Base-by-base conservation (phyloP, 2,888 invertebrate species). In the Hypolimnas misippus region DNA sequence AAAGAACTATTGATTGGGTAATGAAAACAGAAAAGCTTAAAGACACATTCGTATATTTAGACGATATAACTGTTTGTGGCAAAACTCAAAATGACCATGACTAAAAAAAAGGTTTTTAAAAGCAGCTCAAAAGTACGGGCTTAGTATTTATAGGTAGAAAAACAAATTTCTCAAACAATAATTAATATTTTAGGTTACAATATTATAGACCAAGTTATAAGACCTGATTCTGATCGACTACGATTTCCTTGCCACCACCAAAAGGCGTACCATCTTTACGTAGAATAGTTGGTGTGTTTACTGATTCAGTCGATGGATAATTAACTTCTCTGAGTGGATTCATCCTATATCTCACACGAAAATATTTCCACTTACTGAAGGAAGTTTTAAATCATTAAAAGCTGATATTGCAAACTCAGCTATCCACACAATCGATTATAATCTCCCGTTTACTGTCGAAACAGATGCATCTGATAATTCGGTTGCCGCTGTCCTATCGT, bases 11-110 rank as follows among this genome's bases (percentile, higher is more conserved):
- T 0, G 14, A 66, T 4, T 62, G 35, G 10, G 51, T 69, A 17
- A 64, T 69, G 7, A 16, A 35, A 10, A 62, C 29, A 21, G 68
- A 70, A 50, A 55, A 62, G 2, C 16, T 67, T 2, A 17, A 51
- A 6, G 67, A 66, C 0, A 67, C 59, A 3, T 72, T 49, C 46
- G 55, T 65, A 0, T 72, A 72, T 40, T 40, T 72, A 2, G 70
- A 72, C 53, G 69, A 70, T 17, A 55, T 71, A 3, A 70, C 70
- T 1, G 49, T 72, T 2, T 69, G 69, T 42, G 66, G 72, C 0
- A 62, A 62, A 31, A 52, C 25, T n/a, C 67, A 25, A 25, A 25
- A 2, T 25, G 5, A 25, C 25, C 5, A 69, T 29, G 66, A 70
- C 19, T 31, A 33, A 31, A 68, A 71, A 2, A 38, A 2, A 51